Evolutionary conservation across 2,888 invertebrate genomes (phyloP).

Genomic region (Aspidiotus rigidus): DNA sequence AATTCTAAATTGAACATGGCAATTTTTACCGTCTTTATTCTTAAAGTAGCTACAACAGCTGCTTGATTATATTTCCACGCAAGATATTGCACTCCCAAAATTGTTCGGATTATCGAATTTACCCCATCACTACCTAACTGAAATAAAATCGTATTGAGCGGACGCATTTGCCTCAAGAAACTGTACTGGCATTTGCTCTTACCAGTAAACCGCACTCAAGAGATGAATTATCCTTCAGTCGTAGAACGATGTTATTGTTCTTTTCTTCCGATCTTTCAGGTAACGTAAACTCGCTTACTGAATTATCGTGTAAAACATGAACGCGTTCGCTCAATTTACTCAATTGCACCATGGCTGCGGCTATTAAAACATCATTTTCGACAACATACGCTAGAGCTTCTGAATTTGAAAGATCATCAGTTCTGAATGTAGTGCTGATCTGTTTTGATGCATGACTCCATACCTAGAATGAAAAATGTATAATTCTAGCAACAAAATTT

Average conservation of each 20-base stretch:
- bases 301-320: constrained; percentile 58
- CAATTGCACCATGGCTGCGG: constrained; percentile 60
- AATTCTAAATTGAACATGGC: constrained; percentile 32
- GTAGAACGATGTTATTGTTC: constrained; percentile 33
- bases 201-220: constrained; percentile 62
- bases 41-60: constrained; percentile 85
- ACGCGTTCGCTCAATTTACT: constrained; percentile 50
- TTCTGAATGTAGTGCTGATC: constrained; percentile 41
- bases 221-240: constrained; percentile 54
- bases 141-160: constrained; percentile 36
- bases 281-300: constrained; percentile 56
- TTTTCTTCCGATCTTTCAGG: constrained; percentile 44
- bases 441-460: constrained; percentile 91
- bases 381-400: constrained; percentile 78
- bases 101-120: constrained; percentile 73
- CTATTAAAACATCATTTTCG: constrained; percentile 81
- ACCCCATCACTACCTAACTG: constrained; percentile 92
- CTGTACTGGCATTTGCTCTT: neutral
- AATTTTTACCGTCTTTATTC: constrained; percentile 60
- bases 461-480: constrained; percentile 51
- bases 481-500: too few relatives aligned
- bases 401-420: constrained; percentile 45
- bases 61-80: constrained; percentile 79
- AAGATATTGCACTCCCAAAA: constrained; percentile 71
- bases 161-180: neutral